Base-by-base conservation (phyloP, 2,888 invertebrate genomes). In the Ectropis crepuscularia region DNA sequence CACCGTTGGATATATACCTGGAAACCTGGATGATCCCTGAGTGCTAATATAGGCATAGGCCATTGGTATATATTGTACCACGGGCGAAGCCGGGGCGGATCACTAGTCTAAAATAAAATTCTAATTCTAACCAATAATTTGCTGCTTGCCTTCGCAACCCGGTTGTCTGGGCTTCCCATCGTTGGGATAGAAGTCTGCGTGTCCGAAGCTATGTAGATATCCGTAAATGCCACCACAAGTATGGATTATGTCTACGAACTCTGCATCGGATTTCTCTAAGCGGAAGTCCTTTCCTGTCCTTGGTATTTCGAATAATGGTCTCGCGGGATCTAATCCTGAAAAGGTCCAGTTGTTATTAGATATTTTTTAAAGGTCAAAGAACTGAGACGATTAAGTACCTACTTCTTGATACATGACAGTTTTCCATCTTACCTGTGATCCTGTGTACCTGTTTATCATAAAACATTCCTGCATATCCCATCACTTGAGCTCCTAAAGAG, bases 171-270 rank as follows among this genome's bases (percentile, higher is more conserved):
- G 90, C 41, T 74, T 83, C 0, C 96, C 96, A 10, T 94, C 94
- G 79, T 96, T 96, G 0, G 96, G 96, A 85, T 95, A 96, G 78
- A 96, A 96, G 82, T 96, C 96, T 0, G 88, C 95, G 77, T 96
- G 94, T 0, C 96, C 96, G 12, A 95, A 90, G 5, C 95, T 92
- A 38, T 80, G 74, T n/a, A 78, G 74, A 69, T 95, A 94, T 0
- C 96, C 96, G 42, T 94, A 88, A 48, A 94, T 87, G 0, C 96
- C 96, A 0, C 94, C 94, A 72, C 95, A 95, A 0, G 96, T 96
- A 76, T 97, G 96, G 55, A 96, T 95, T 0, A 96, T 94, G 78
- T 96, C 96, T 0, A 95, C 96, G 75, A 96, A 96, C 28, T 91
- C 84, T 0, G 96, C 96, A 79, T 96, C 96, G 4, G 88, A 93